Evolutionary conservation across 2,113 vertebrate species (phyloP).

Genomic region (Phylloscopus trochiloides): DNA sequence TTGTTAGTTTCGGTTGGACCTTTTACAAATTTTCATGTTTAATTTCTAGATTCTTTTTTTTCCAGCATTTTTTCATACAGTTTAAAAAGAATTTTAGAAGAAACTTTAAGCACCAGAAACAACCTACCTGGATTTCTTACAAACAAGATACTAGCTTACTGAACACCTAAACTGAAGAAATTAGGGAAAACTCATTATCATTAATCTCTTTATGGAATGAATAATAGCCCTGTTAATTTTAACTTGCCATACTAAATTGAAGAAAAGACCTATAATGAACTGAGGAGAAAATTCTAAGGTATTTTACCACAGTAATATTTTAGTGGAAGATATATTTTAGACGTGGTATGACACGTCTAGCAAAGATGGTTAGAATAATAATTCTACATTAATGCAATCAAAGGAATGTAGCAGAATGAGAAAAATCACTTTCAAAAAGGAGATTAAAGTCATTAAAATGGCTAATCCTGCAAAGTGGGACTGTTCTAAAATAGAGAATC

Average conservation of each 20-base stretch:
- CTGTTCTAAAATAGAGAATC: conserved; percentile 88
- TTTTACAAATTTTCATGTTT: neutral
- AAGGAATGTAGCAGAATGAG: conserved; percentile 77
- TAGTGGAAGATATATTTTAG: conserved; percentile 21
- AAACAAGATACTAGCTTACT: conserved; percentile 23
- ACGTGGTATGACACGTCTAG: conserved; percentile 30
- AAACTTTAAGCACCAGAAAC: neutral
- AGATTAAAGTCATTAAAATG: conserved; percentile 94
- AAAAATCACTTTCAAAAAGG: conserved; percentile 82
- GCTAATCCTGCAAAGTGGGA: conserved; percentile 91
- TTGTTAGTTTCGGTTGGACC: neutral
- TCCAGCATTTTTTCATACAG: neutral
- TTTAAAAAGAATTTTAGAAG: neutral
- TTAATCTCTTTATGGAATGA: conserved; percentile 60
- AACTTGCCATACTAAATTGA: conserved; percentile 21
- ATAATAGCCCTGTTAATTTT: conserved; percentile 41
- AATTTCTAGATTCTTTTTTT: neutral
- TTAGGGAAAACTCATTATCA: conserved; percentile 54
- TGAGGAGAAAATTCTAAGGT: conserved; percentile 36
- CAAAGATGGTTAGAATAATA: conserved; percentile 67
- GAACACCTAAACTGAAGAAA: conserved; percentile 18
- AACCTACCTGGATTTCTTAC: neutral
- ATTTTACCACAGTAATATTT: conserved; percentile 33
- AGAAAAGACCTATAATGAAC: conserved; percentile 40
- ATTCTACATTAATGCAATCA: conserved; percentile 77